A percentile compares a stretch with the other conserved stretches of the same genome.
Conservation (phyloP, 2,797 vertebrate genomes). For the Enteromius unitaeniatus region DNA sequence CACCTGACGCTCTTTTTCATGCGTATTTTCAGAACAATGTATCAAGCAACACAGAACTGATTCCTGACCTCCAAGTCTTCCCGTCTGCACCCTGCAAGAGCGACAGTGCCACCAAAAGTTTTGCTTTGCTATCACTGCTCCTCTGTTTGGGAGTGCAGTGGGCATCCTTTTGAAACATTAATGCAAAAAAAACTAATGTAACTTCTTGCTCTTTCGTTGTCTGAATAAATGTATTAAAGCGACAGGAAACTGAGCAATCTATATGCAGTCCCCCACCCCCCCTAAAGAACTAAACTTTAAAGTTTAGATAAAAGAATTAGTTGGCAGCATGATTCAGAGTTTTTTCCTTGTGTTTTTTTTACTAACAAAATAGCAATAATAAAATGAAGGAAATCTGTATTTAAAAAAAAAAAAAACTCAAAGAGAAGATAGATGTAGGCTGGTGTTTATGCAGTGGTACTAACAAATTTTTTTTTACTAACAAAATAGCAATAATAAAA, state of each 20-base stretch:
- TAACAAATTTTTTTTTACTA: too few relatives aligned
- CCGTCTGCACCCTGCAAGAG: neutral
- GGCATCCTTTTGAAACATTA: neutral
- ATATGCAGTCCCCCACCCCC: too few relatives aligned
- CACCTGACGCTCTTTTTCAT: neutral
- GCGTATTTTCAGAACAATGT: neutral
- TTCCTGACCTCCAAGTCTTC: conserved; percentile 1
- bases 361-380: too few relatives aligned
- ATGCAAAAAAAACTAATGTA: neutral
- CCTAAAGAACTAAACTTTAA: too few relatives aligned
- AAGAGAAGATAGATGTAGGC: too few relatives aligned
- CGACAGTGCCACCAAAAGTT: neutral
- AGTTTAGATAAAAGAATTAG: too few relatives aligned
- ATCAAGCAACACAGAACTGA: neutral
- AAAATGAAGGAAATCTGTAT: too few relatives aligned
- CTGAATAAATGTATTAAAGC: neutral
- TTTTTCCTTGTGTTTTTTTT: too few relatives aligned
- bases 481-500: too few relatives aligned
- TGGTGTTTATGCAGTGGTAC: too few relatives aligned
- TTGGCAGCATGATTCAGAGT: too few relatives aligned
- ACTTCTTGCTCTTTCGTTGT: neutral
- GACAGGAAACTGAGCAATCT: neutral
- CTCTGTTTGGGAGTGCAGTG: neutral
- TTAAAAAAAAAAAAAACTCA: too few relatives aligned
- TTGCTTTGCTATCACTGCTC: neutral